Base-by-base conservation (phyloP, 2,797 vertebrate species). In the Oreortyx pictus region DNA sequence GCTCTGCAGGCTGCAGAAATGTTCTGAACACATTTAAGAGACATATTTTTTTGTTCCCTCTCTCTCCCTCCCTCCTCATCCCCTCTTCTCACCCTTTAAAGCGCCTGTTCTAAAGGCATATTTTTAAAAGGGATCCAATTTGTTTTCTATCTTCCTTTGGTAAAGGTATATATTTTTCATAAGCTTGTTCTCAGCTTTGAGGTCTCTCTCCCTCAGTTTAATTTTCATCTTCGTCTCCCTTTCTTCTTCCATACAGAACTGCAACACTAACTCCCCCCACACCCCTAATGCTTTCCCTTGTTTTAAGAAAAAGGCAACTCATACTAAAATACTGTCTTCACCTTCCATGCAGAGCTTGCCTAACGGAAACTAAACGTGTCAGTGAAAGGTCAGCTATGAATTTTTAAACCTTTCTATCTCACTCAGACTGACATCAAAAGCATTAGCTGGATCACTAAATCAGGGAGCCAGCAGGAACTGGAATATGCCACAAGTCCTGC, bases 21-120 rank as follows among this genome's bases (percentile, higher is more conserved):
- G 96, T 81, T 82, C 96, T 92, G 95, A 97, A 97, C 94, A 70
- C 96, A 97, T 98, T 97, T 97, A 97, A 97, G 96, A 97, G 92
- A 97, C 94, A 94, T 97, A 56, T 96, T 96, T 95, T 95, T 94
- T 61, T 31, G 49, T 67, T 57, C 35, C 54, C 46, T 41, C 29
- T 24, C 70, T 17, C 52, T 77, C 74, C 71, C 88, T 71, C 71
- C 72, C 68, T 66, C 79, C 64, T 66, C 44, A 43, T 67, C 59
- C 88, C 79, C 74, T 91, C 50, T 93, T 92, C 78, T 91, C 43
- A 65, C 86, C 83, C 90, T 93, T 96, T 95, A 95, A 97, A 96
- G 93, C 6, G n/a, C 95, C 96, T 97, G 91, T 96, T 97, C 96
- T 97, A 96, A 97, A 97, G 94, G 87, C 91, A 80, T 93, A 59